Conservation (phyloP, 2,888 invertebrate species). For the Drosophila macrothrix region DNA sequence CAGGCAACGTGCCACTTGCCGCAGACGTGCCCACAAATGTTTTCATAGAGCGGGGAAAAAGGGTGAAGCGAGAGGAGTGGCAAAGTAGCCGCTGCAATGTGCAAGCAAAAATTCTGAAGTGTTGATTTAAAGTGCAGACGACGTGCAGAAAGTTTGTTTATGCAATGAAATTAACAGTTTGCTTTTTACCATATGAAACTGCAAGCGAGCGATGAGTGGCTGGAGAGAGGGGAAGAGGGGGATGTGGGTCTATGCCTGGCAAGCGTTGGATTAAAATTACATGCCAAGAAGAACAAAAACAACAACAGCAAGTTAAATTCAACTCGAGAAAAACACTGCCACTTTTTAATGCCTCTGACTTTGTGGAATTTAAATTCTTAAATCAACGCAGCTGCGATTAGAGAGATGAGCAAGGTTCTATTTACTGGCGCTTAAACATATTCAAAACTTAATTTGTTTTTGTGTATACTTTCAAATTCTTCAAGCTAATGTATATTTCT, state of each 20-base stretch:
- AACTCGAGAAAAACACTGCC: not conserved
- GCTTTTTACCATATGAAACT: conserved; percentile 15
- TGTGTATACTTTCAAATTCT: not conserved
- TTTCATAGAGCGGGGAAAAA: conserved; percentile 5
- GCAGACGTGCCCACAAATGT: conserved; percentile 57
- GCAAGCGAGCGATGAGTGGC: not conserved
- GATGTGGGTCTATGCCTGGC: not conserved
- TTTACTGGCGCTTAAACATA: not conserved
- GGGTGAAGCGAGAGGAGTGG: not conserved
- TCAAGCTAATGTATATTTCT: not conserved
- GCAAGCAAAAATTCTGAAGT: conserved; percentile 67
- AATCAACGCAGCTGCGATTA: not conserved
- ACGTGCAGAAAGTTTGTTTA: conserved; percentile 63
- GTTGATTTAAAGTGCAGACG: conserved; percentile 68
- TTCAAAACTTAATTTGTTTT: not conserved
- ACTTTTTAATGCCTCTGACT: conserved; percentile 11
- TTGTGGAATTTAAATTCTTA: conserved; percentile 5
- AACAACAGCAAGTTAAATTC: conserved; percentile 11
- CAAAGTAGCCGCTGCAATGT: conserved; percentile 41
- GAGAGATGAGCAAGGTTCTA: not conserved
- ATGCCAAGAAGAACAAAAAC: conserved; percentile 12
- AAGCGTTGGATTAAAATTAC: conserved; percentile 34
- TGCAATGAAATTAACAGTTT: conserved; percentile 61
- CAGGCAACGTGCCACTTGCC: conserved; percentile 36
- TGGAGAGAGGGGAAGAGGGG: not conserved